These are phyloP conservation scores for Cavia porcellus DNA, from an alignment of 2,113 vertebrate species.

Conservation along the genomic window DNA sequence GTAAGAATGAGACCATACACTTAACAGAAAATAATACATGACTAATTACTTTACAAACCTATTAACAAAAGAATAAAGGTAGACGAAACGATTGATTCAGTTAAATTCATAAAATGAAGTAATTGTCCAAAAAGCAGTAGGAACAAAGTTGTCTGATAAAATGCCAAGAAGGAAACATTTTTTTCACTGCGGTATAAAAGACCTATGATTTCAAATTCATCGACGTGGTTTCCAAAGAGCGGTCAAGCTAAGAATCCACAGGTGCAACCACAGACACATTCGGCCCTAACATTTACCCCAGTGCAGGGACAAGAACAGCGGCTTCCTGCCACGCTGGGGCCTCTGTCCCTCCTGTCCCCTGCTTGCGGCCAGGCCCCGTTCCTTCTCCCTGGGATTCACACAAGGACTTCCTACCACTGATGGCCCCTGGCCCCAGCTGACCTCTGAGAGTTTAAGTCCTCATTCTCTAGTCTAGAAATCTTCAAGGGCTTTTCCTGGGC, in stretches of 20 bases:
- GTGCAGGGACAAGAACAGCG: background rate
- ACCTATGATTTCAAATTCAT: background rate
- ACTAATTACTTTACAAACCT: conserved; percentile 6
- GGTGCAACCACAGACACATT: background rate
- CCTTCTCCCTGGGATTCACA: background rate
- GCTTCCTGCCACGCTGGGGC: background rate
- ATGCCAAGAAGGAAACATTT: background rate
- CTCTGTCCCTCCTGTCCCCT: background rate
- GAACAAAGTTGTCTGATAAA: conserved; percentile 19
- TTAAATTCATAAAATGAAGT: background rate
- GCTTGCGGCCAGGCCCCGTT: background rate
- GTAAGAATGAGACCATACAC: background rate
- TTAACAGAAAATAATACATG: background rate
- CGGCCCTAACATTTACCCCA: background rate
- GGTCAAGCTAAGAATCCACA: background rate
- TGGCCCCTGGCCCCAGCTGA: background rate
- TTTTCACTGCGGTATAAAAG: background rate
- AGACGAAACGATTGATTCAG: background rate
- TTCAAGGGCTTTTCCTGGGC: background rate
- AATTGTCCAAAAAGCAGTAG: background rate
- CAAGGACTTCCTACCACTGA: background rate
- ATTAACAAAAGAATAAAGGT: background rate
- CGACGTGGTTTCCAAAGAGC: background rate
- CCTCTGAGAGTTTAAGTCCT: background rate
- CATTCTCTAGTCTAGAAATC: background rate